phyloP scores from a whole-genome alignment of 2,888 invertebrate genomes.

The Hipparchia semele region DNA sequence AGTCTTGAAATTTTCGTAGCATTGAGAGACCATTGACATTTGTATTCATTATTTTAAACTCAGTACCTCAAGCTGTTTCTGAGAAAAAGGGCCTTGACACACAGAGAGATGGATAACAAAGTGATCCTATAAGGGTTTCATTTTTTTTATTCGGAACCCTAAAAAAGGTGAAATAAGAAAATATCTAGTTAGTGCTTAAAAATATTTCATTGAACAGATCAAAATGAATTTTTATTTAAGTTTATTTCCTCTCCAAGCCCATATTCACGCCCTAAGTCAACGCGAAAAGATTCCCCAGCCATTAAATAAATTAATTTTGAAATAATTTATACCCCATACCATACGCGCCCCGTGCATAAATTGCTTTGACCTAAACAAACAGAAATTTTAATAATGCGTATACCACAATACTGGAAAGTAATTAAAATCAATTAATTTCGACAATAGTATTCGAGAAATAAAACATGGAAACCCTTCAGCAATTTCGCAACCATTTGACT shows the following conservation, averaged over 20 bases:
- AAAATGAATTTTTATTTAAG: not conserved
- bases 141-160: too few relatives aligned
- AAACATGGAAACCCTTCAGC: not conserved
- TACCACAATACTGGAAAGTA: conserved; percentile 40
- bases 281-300: not conserved
- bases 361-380: conserved; percentile 65
- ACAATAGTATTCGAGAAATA: not conserved
- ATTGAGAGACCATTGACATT: too few relatives aligned
- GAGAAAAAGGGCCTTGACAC: too few relatives aligned
- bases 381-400: conserved; percentile 69
- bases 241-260: not conserved
- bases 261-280: conserved; percentile 12
- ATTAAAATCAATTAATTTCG: conserved; percentile 26
- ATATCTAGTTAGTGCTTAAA: too few relatives aligned
- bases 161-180: too few relatives aligned
- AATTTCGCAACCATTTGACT: too few relatives aligned
- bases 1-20: too few relatives aligned
- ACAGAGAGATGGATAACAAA: too few relatives aligned
- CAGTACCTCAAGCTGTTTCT: too few relatives aligned
- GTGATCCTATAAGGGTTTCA: too few relatives aligned
- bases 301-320: conserved; percentile 30
- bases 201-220: too few relatives aligned
- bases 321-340: conserved; percentile 37
- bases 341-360: conserved; percentile 40
- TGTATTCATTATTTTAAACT: too few relatives aligned